phyloP scores from a whole-genome alignment of 2,113 vertebrate species.

The Rhinoptilus africanus region DNA sequence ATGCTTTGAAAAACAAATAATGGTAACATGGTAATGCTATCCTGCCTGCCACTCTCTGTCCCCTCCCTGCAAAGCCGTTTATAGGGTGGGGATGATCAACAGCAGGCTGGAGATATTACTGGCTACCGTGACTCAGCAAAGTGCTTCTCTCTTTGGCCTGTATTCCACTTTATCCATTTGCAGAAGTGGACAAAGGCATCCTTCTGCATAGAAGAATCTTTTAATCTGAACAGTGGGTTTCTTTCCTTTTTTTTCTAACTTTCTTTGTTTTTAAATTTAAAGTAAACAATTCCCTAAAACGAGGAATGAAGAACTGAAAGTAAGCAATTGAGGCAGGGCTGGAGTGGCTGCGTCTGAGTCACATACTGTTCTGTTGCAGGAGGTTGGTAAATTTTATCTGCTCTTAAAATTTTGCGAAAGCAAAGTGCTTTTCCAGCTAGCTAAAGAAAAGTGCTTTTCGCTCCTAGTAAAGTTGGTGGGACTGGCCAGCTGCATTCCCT shows the following conservation, averaged over 20 bases:
- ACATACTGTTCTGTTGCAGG: background rate
- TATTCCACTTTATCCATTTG: background rate
- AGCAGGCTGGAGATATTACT: fast-evolving
- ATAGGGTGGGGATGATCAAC: background rate
- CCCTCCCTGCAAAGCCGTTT: background rate
- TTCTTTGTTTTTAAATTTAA: background rate
- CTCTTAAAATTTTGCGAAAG: background rate
- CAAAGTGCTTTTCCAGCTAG: background rate
- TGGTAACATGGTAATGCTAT: background rate
- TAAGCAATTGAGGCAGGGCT: background rate
- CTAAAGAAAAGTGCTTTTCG: background rate
- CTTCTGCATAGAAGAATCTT: background rate
- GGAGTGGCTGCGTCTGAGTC: background rate
- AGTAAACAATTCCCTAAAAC: background rate
- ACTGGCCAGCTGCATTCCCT: background rate
- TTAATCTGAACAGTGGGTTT: background rate
- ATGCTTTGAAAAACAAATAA: background rate
- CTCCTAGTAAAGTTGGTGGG: background rate
- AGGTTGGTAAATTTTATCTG: background rate
- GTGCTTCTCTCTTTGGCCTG: background rate
- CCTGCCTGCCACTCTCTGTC: background rate
- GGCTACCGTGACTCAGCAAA: background rate
- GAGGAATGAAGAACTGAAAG: conserved; percentile 10
- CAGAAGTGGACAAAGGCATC: background rate
- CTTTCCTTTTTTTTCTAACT: background rate